phyloP scores from a whole-genome alignment of 2,113 vertebrate genomes.

The Misgurnus mizolepis region DNA sequence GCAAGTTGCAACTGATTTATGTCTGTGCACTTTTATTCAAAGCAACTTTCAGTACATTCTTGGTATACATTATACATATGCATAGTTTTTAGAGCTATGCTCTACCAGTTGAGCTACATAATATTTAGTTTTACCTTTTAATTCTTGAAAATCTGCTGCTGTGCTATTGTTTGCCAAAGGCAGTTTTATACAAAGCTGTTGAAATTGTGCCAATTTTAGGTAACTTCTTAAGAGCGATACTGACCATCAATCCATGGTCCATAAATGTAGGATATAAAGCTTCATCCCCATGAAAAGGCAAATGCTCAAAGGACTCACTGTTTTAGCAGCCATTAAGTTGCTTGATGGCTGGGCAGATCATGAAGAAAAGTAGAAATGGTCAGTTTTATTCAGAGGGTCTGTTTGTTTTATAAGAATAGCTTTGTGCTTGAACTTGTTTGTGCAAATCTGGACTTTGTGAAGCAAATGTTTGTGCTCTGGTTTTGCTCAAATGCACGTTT shows the following conservation, averaged over 20 bases:
- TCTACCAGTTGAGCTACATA: too few species aligned
- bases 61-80: too few species aligned
- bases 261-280: too few species aligned
- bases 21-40: too few species aligned
- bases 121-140: neutral
- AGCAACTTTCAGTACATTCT: too few species aligned
- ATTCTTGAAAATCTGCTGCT: neutral
- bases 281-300: neutral
- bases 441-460: conserved; percentile 13
- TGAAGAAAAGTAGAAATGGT: conserved; percentile 11
- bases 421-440: neutral
- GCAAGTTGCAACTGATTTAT: neutral
- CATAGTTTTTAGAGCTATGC: too few species aligned
- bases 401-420: conserved; percentile 10
- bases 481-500: conserved; percentile 1
- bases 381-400: neutral
- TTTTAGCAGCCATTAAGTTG: conserved; percentile 15
- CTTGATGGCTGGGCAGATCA: neutral
- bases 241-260: neutral
- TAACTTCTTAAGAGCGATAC: neutral
- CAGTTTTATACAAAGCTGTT: neutral
- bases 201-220: conserved; percentile 1
- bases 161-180: neutral
- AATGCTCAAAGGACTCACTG: neutral
- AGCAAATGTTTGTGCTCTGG: neutral